These are phyloP conservation scores for Megalops atlanticus DNA, from an alignment of 2,113 vertebrate species.

Conservation along the genomic window DNA sequence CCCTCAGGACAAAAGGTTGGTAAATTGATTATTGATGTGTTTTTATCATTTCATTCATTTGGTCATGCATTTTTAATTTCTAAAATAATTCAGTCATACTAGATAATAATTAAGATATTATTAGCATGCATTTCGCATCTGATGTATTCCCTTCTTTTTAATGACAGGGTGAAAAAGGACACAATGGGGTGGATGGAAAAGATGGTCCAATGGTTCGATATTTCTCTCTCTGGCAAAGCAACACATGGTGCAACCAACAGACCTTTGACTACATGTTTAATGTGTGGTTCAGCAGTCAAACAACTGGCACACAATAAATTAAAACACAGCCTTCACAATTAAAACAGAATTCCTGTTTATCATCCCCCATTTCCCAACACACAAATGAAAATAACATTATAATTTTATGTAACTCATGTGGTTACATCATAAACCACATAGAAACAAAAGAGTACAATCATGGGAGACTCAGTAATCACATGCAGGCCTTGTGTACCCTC, in stretches of 20 bases:
- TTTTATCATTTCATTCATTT: background rate
- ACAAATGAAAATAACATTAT: no score
- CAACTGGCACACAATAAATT: no score
- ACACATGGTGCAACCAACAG: background rate
- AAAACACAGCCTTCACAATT: no score
- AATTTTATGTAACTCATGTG: no score
- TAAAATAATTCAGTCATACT: background rate
- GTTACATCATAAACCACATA: no score
- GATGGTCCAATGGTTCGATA: conserved; percentile 18
- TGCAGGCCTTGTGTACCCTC: no score
- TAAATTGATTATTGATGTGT: background rate
- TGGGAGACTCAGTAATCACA: no score
- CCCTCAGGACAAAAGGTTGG: conserved; percentile 34
- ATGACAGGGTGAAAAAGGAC: conserved; percentile 31
- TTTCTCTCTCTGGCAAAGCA: background rate
- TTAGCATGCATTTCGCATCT: background rate
- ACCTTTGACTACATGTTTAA: background rate
- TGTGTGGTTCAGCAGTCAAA: no score
- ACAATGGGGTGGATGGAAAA: conserved; percentile 9
- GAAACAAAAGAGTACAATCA: no score
- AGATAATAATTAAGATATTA: background rate
- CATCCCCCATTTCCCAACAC: no score
- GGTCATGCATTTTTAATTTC: background rate
- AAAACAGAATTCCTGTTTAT: no score
- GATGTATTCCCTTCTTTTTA: background rate